Percentiles rank a stretch among this genome's conserved stretches.
Evolutionary conservation across 2,797 vertebrate genomes (phyloP).

Genomic region (Gadopsis marmoratus): DNA sequence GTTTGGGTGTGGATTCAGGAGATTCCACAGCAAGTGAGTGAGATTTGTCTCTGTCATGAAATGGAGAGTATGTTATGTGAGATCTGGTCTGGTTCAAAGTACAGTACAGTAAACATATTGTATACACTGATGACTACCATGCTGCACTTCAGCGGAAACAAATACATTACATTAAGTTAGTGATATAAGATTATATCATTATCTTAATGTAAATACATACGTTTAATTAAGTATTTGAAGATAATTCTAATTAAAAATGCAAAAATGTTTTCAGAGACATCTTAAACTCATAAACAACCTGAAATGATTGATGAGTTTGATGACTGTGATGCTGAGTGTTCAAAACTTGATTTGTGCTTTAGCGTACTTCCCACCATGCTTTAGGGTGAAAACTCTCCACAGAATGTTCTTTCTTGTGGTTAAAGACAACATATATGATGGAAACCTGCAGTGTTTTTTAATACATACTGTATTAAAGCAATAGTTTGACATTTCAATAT

Average conservation of each 20-base stretch:
- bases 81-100: constrained; percentile 53
- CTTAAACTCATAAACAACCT: neutral
- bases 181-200: too few species aligned
- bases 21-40: constrained; percentile 61
- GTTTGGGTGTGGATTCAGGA: constrained; percentile 72
- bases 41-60: constrained; percentile 66
- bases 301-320: neutral
- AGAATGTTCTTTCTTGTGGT: neutral
- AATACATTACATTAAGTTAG: too few species aligned
- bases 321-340: neutral
- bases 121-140: too few species aligned
- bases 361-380: neutral
- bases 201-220: neutral
- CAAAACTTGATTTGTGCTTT: neutral
- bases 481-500: neutral
- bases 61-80: constrained; percentile 52
- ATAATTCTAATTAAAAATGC: neutral
- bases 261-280: neutral
- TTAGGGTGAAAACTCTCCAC: constrained; percentile 2
- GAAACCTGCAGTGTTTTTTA: neutral
- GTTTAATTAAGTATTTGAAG: neutral
- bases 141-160: too few species aligned
- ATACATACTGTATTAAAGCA: neutral
- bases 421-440: neutral
- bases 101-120: too few species aligned